These are phyloP conservation scores for Enteromius viviparus DNA, from an alignment of 2,797 vertebrate genomes.

Conservation along the genomic window DNA sequence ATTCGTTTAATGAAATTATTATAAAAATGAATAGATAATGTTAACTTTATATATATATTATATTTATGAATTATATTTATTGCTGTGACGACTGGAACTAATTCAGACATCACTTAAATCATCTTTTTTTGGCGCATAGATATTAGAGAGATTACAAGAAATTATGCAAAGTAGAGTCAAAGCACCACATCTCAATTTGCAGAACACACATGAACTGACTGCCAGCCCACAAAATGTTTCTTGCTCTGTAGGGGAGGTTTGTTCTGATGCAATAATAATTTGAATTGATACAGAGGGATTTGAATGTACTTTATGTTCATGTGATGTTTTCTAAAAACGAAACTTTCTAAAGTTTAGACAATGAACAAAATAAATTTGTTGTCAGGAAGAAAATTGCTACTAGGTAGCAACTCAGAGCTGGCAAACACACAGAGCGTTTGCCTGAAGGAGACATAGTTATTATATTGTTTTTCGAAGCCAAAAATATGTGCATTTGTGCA, in stretches of 20 bases:
- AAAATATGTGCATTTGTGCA: slow-evolving; percentile 9
- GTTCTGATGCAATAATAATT: background rate
- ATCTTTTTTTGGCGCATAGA: background rate
- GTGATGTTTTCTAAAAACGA: background rate
- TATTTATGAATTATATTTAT: background rate
- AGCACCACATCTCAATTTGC: background rate
- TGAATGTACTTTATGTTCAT: background rate
- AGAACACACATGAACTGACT: background rate
- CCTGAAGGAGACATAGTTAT: slow-evolving; percentile 15
- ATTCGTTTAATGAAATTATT: background rate
- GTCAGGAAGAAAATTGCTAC: background rate
- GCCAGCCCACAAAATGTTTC: background rate
- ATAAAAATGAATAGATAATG: background rate
- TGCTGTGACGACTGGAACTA: background rate
- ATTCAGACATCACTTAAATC: background rate
- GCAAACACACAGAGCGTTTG: background rate
- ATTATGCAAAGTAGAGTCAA: background rate
- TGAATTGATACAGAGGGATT: background rate
- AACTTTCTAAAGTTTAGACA: background rate
- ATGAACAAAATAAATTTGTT: background rate
- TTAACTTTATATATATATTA: background rate
- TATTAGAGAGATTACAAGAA: background rate
- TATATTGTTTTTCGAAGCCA: slow-evolving; percentile 12
- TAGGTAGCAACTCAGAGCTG: background rate
- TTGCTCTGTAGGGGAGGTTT: background rate